These are phyloP conservation scores for Mobula birostris DNA, from an alignment of 2,113 vertebrate genomes.

Conservation along the genomic window DNA sequence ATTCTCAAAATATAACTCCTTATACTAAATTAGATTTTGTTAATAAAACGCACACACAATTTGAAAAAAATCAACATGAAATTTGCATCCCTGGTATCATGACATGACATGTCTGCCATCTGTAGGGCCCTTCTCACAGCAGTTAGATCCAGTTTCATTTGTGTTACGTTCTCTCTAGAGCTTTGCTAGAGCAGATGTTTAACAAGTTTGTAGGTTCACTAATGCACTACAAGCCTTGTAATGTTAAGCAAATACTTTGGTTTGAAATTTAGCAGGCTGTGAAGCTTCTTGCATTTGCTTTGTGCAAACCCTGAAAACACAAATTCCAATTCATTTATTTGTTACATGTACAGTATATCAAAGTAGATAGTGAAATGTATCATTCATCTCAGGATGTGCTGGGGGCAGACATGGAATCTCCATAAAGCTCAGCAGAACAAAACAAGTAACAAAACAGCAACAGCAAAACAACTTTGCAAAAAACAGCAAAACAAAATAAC, in stretches of 20 bases:
- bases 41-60: not conserved
- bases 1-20: not conserved
- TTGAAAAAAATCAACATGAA: not conserved
- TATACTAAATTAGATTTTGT: not conserved
- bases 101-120: not conserved
- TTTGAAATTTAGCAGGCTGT: not conserved
- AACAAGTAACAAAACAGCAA: too few relatives aligned
- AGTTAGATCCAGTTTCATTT: constrained; percentile 14
- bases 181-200: not conserved
- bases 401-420: too few relatives aligned
- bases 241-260: not conserved
- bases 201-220: not conserved
- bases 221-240: constrained; percentile 4
- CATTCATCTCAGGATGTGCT: too few relatives aligned
- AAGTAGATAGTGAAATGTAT: too few relatives aligned
- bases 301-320: not conserved
- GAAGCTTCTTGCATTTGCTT: not conserved
- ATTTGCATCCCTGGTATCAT: not conserved
- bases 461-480: too few relatives aligned
- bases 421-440: too few relatives aligned
- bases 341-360: too few relatives aligned
- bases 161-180: not conserved
- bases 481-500: too few relatives aligned
- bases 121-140: not conserved
- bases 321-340: not conserved